Percentiles rank a stretch among this genome's conserved stretches.
These are phyloP conservation scores for Solen grandis DNA, from an alignment of 1,140 invertebrate species.

Conservation along the genomic window DNA sequence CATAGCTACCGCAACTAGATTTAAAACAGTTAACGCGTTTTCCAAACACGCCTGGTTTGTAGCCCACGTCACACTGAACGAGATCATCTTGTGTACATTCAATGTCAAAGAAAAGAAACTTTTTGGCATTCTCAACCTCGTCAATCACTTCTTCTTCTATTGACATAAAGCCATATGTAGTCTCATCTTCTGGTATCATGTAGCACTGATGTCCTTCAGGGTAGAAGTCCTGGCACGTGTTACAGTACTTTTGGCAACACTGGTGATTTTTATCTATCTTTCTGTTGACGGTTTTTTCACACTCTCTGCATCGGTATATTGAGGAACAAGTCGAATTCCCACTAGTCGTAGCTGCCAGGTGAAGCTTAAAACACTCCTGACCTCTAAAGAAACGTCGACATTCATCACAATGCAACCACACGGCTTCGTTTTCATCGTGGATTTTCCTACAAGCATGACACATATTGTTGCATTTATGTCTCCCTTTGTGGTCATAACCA, in stretches of 20 bases:
- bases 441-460: neutral
- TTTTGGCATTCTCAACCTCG: conserved; percentile 4
- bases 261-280: neutral
- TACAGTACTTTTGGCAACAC: neutral
- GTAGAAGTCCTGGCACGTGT: neutral
- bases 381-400: neutral
- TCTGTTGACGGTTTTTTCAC: neutral
- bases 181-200: neutral
- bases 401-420: neutral
- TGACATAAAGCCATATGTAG: neutral
- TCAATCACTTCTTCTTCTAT: conserved; percentile 8
- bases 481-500: conserved; percentile 50
- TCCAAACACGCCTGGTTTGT: neutral
- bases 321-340: neutral
- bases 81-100: conserved; percentile 38
- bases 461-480: conserved; percentile 44
- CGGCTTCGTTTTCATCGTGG: neutral
- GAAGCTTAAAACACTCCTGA: conserved; percentile 1
- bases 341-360: neutral
- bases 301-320: neutral
- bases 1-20: neutral
- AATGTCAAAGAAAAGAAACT: conserved; percentile 20
- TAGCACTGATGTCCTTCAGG: neutral
- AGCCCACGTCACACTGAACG: neutral
- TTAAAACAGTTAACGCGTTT: conserved; percentile 15